Evolutionary conservation across 2,797 vertebrate species (phyloP).

Genomic region (Merluccius polli): DNA sequence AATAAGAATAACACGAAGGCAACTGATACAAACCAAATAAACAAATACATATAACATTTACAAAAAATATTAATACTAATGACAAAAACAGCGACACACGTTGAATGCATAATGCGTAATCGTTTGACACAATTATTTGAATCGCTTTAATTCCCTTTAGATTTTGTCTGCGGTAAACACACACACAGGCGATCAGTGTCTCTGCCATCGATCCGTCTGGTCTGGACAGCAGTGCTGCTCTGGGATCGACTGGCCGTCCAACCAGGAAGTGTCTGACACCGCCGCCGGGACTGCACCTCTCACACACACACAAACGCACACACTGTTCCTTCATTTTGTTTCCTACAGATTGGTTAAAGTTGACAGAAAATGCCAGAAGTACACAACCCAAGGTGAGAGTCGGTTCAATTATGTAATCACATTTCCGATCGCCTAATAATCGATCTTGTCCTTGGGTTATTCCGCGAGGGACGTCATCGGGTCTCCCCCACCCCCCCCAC

Average conservation of each 20-base stretch:
- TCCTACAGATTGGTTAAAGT: background rate
- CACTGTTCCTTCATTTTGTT: background rate
- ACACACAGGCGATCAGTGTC: background rate
- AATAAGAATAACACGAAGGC: background rate
- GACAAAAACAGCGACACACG: background rate
- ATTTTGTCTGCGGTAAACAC: too few relatives aligned
- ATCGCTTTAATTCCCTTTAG: background rate
- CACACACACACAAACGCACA: too few relatives aligned
- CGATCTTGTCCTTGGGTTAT: background rate
- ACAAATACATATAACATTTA: too few relatives aligned
- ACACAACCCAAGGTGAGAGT: background rate
- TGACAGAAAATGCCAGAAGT: background rate
- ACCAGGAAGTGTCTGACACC: background rate
- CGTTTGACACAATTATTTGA: background rate
- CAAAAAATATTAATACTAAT: too few relatives aligned
- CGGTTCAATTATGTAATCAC: background rate
- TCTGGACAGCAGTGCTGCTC: slow-evolving; percentile 34
- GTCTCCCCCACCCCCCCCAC: background rate
- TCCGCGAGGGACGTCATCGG: background rate
- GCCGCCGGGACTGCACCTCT: background rate
- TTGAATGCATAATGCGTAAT: too few relatives aligned
- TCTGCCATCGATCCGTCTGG: slow-evolving; percentile 48
- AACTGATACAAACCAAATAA: background rate
- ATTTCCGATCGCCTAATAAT: background rate
- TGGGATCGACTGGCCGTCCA: background rate